Base-by-base conservation (phyloP, 2,888 invertebrate species). In the Dryococelus australis region DNA sequence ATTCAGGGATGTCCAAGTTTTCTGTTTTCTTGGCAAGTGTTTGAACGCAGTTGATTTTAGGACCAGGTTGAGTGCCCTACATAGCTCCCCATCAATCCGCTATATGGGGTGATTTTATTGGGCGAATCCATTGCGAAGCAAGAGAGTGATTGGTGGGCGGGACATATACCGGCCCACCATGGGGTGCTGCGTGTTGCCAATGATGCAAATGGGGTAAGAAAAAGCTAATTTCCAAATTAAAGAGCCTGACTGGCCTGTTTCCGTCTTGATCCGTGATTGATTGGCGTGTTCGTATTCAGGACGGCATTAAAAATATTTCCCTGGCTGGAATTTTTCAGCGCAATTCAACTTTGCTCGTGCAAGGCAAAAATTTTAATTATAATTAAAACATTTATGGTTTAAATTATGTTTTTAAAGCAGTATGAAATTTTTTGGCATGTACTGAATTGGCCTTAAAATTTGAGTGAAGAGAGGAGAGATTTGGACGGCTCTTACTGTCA, bases 201-300 rank as follows among this genome's bases (percentile, higher is more conserved):
- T 65, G 65, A 65, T n/a, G 65, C 16, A 24, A 65, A 65, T 8
- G 8, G 65, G n/a, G 65, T 8, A 20, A 24, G 8, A 65, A n/a
- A n/a, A n/a, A 65, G 65, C 65, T 65, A 8, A 65, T 10, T 65
- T 65, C 65, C 65, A 65, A 65, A 65, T 65, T 0, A 65, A 65
- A 65, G n/a, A n/a, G 65, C 65, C n/a, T n/a, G 65, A 65, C n/a
- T 65, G 65, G 65, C n/a, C 65, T 24, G 65, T 65, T 65, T 65
- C 65, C n/a, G 65, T 65, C n/a, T 65, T 65, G 65, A 65, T 65
- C n/a, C 65, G n/a, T 24, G 65, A 24, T 16, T 24, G 65, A 65
- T 65, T n/a, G 0, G 65, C 16, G n/a, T 65, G 65, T 24, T 65
- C 65, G 65, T 6, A 65, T n/a, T 65, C 65, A 65, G 65, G n/a